Base-by-base conservation (phyloP, 1,140 invertebrate genomes). In the Trypoxylus dichotomus region DNA sequence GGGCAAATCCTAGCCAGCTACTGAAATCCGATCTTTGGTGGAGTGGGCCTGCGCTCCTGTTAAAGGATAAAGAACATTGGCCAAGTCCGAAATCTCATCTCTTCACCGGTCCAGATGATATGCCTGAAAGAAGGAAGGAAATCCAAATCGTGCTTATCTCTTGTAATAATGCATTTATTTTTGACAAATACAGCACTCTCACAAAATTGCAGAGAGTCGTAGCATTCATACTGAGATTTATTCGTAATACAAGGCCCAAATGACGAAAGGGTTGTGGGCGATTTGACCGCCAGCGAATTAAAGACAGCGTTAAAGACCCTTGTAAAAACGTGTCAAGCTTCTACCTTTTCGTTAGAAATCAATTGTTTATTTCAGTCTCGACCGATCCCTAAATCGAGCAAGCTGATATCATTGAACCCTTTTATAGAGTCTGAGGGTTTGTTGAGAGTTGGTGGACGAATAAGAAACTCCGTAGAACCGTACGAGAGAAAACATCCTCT, bases 391-490 rank as follows among this genome's bases (percentile, higher is more conserved):
- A 68, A 68, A 21, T 13, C 43, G 2, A 47, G 43, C 43, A 68
- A 29, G 2, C 13, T 78, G 27, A 72, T 75, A 73, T 10, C 32
- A 19, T 77, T 82, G 74, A 75, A 78, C 68, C 79, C 81, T 21
- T 82, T 82, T 54, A 15, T 83, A 6, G 81, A 84, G 73, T 25
- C 71, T 37, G 37, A 80, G 27, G 81, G 79, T 0, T 60, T 84
- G 21, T 37, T 84, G 32, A 77, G 83, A 54, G 84, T 84, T 21
- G 80, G 82, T 6, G 83, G 83, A 8, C 75, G 83, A 42, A 71
- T 85, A 71, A 72, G 76, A 78, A 76, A 82, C 77, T 54, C 83
- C n/a, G 15, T 41, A 15, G 25, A 83, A 32, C 2, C 5, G 54
- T 78, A 37, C 41, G 47, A 76, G 43, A 32, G 63, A 68, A 82